Base-by-base conservation (phyloP, 2,797 vertebrate species). In the Phoebastria nigripes region DNA sequence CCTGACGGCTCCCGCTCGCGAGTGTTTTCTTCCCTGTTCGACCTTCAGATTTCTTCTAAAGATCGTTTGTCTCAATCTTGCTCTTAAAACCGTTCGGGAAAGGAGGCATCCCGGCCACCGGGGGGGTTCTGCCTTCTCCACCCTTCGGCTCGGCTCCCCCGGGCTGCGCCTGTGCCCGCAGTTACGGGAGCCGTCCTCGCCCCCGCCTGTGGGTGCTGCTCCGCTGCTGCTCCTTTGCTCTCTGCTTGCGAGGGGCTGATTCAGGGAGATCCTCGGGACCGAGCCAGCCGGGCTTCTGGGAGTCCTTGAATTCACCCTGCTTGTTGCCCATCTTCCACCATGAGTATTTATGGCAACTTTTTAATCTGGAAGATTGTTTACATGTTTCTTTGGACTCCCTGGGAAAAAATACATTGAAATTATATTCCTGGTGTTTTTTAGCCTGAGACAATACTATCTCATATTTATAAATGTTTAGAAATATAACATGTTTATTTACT, bases 311-410 rank as follows among this genome's bases (percentile, higher is more conserved):
- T 41, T 52, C 58, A 25, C 15, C 42, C 41, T 11, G 41, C 44
- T 17, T 11, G 8, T 25, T 16, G 56, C 21, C 29, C 12, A 0
- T 22, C 52, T 49, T 41, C 58, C 42, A 49, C 21, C 62, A 1
- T 1, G 9, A 4, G 35, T 21, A 11, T 8, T 51, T 25, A 6
- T 0, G 56, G 18, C 51, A 44, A 1, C 12, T 31, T 33, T 20
- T 58, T 55, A 9, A 47, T n/a, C n/a, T 55, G 55, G 44, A 66
- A 39, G 11, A 19, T 18, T 19, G 21, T 19, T 54, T 11, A 25
- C 13, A 0, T 54, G 15, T 62, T 76, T 77, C 42, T 58, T 74
- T 3, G 5, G 15, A 22, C 20, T 25, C 37, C 65, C 82, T 89
- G 33, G n/a, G 39, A 1, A 22, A 2, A 81, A 51, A 62, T 1